Percentiles rank a stretch among this genome's conserved stretches.
Evolutionary conservation across 2,888 invertebrate genomes (phyloP).

Genomic region (Lithophane socia): DNA sequence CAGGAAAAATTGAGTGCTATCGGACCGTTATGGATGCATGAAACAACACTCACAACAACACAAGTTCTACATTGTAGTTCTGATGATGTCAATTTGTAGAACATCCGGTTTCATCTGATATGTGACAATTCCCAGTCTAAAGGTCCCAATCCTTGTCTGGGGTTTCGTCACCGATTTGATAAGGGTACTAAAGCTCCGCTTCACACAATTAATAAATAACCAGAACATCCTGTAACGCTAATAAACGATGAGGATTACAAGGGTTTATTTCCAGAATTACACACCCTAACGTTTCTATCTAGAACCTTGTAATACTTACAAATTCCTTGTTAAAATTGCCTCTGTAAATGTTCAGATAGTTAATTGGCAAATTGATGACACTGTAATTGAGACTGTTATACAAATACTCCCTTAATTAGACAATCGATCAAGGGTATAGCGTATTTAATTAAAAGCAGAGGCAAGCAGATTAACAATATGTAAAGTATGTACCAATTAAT

Average conservation of each 20-base stretch:
- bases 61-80: slow-evolving; percentile 3
- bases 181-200: slow-evolving; percentile 40
- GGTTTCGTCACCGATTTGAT: slow-evolving; percentile 32
- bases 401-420: slow-evolving; percentile 40
- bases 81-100: slow-evolving; percentile 23
- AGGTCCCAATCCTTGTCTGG: slow-evolving; percentile 19
- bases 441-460: slow-evolving; percentile 44
- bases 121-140: slow-evolving; percentile 14
- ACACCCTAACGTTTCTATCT: slow-evolving; percentile 14
- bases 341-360: slow-evolving; percentile 33
- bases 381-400: slow-evolving; percentile 43
- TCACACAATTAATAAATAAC: slow-evolving; percentile 35
- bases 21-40: neutral
- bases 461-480: slow-evolving; percentile 44
- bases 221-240: slow-evolving; percentile 34
- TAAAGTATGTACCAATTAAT: slow-evolving; percentile 56
- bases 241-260: slow-evolving; percentile 40
- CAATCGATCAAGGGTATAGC: slow-evolving; percentile 19
- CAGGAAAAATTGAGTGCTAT: neutral
- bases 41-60: neutral
- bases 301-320: slow-evolving; percentile 51
- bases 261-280: slow-evolving; percentile 33
- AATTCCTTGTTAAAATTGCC: slow-evolving; percentile 46
- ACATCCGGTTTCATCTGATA: slow-evolving; percentile 19
- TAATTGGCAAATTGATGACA: slow-evolving; percentile 42